Evolutionary conservation across 2,113 vertebrate species (phyloP), one percentile per base, ranked within the genome.

Genomic region (Monarcha castaneiventris): DNA sequence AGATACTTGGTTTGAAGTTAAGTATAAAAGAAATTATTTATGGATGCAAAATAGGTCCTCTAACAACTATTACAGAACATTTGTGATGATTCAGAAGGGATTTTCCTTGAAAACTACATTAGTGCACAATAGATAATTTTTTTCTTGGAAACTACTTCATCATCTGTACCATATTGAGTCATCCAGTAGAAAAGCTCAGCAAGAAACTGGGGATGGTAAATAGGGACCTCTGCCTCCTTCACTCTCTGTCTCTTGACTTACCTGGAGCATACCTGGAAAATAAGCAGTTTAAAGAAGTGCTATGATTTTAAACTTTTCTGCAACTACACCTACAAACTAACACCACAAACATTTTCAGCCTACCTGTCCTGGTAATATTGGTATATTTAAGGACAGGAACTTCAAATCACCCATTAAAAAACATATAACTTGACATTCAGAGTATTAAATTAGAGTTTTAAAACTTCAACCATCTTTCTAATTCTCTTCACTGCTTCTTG

Each of bases 41-140:
- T 56, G 35, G 89, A 76, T 77, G 43, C 58, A 78, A 73, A 93
- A 88, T 67, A 62, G 46, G 84, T 72, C 59, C 61, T 74, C 69
- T 30, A 63, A 72, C 67, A 92, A 93, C 44, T 16, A 56, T 85
- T 76, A 61, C 8, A 10, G 76, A 67, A 72, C 56, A 32, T 75
- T 90, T 55, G 5, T 85, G 80, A 61, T 77, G 85, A 89, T 76
- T 80, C 87, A 72, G 59, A 77, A 91, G 71, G 84, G 21, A 92
- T 84, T 95, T 89, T 87, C 88, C 64, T 92, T 94, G 75, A 91
- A 94, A 96, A 94, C 61, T 68, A 81, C 35, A 74, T 87, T 87
- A 68, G 29, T 35, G 80, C 46, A 96, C 68, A 96, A 79, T 73
- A 87, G 80, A 85, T 87, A 10, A 41, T 59, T 85, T 74, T 96